phyloP scores from a whole-genome alignment of 2,113 vertebrate species.

The Chaenogobius annularis region DNA sequence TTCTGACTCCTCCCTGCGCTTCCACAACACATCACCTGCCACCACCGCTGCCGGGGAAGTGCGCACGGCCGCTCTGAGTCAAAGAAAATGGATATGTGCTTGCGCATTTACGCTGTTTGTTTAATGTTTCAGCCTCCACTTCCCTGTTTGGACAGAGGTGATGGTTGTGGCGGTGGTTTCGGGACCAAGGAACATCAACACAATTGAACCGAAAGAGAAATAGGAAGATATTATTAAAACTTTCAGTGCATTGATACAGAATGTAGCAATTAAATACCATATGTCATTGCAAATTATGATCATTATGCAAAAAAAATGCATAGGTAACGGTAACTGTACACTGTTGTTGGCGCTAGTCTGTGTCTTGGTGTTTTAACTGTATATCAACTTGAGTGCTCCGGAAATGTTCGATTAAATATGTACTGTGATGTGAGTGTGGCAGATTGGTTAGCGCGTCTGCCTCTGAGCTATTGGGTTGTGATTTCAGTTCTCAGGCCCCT shows the following conservation, averaged over 20 bases:
- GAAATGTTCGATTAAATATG: background rate
- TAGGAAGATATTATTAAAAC: background rate
- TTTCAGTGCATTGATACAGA: background rate
- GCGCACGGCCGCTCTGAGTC: conserved; percentile 27
- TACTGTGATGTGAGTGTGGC: background rate
- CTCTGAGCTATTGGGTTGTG: background rate
- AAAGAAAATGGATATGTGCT: conserved; percentile 27
- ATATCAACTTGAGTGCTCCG: background rate
- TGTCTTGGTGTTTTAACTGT: background rate
- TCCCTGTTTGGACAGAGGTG: conserved; percentile 2
- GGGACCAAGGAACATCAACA: too few relatives aligned
- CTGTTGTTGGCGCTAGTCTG: background rate
- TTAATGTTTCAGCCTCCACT: background rate
- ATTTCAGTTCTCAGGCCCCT: background rate
- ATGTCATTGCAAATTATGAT: too few relatives aligned
- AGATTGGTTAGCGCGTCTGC: background rate
- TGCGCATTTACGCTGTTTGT: background rate
- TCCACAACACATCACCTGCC: conserved; percentile 52
- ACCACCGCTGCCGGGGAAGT: conserved; percentile 18
- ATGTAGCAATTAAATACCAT: background rate
- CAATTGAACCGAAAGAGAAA: background rate
- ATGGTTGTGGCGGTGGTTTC: background rate
- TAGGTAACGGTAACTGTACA: background rate
- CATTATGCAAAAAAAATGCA: background rate
- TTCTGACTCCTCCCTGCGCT: conserved; percentile 58